A percentile compares a stretch with the other conserved stretches of the same genome.
Conservation (phyloP, 2,113 vertebrate species). For the Pogona vitticeps region DNA sequence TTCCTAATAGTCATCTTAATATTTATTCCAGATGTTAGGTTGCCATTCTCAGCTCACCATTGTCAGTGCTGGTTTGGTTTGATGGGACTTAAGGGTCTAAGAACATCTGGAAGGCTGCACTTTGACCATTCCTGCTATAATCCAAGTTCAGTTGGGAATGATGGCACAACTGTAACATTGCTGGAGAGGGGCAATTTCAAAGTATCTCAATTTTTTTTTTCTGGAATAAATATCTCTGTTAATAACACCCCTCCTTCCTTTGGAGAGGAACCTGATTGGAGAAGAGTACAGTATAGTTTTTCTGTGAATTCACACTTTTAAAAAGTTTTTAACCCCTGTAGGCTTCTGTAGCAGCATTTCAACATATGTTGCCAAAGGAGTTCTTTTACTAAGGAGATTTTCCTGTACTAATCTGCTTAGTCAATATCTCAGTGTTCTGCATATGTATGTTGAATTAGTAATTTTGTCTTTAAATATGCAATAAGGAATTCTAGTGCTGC, state of each 20-base stretch:
- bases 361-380: constrained; percentile 54
- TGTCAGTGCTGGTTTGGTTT: no score
- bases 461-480: constrained; percentile 52
- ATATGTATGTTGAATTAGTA: constrained; percentile 51
- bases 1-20: no score
- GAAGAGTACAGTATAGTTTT: not conserved
- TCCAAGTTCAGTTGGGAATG: not conserved
- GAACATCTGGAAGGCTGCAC: not conserved
- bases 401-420: constrained; percentile 63
- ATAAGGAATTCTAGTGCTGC: constrained; percentile 56
- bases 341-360: constrained; percentile 56
- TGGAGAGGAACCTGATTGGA: not conserved
- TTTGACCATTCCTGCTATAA: not conserved
- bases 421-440: constrained; percentile 54
- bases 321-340: constrained; percentile 59
- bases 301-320: constrained; percentile 52
- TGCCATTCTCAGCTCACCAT: no score
- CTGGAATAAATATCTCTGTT: constrained; percentile 8
- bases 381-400: constrained; percentile 65
- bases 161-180: not conserved
- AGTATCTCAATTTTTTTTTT: no score
- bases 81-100: not conserved
- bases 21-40: not conserved
- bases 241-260: not conserved
- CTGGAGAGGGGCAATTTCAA: not conserved